Evolutionary conservation across 1,140 invertebrate species (phyloP), one percentile per base, ranked within the genome.

Genomic region (Penaeus vannamei): DNA sequence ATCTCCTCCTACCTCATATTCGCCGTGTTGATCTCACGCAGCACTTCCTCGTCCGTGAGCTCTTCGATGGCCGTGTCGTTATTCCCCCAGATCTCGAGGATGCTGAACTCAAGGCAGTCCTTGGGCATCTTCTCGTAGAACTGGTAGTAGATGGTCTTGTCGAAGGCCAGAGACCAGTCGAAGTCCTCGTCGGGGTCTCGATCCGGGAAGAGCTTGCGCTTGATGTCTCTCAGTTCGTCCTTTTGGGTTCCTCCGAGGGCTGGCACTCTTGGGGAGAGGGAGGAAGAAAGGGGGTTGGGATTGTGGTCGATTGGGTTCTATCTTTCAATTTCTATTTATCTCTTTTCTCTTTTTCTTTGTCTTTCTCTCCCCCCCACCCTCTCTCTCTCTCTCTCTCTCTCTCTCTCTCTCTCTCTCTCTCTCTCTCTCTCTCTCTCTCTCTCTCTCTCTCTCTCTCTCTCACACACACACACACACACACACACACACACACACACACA

Each of bases 31-130:
- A 96, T 92, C 91, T 93, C 94, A 17, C 93, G 91, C 20, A 96
- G 92, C 90, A 96, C 95, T 86, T 96, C 94, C 81, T 95, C 91
- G 91, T 94, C 94, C 2, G 95, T 95, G 79, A 95, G 92, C 69
- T 93, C 93, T 22, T 92, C 92, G 69, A 96, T 95, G 76, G 93
- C 85, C 26, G 93, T 92, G 60, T 92, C 92, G 92, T 96, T 93
- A 92, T 94, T 96, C 46, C 95, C 93, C 96, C 96, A 97, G 88
- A 97, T 93, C 92, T 96, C 96, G 80, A 96, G 92, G 90, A 96
- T 94, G 93, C 95, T 96, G 89, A 94, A 93, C 87, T 95, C 92
- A 69, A 95, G 93, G 92, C 96, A 97, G 62, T 93, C 94, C 80
- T 92, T 93, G 64, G 91, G 91, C 64, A 91, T 91, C 26, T 61